These are phyloP conservation scores for Upupa epops DNA, from an alignment of 2,113 vertebrate genomes.

Conservation along the genomic window DNA sequence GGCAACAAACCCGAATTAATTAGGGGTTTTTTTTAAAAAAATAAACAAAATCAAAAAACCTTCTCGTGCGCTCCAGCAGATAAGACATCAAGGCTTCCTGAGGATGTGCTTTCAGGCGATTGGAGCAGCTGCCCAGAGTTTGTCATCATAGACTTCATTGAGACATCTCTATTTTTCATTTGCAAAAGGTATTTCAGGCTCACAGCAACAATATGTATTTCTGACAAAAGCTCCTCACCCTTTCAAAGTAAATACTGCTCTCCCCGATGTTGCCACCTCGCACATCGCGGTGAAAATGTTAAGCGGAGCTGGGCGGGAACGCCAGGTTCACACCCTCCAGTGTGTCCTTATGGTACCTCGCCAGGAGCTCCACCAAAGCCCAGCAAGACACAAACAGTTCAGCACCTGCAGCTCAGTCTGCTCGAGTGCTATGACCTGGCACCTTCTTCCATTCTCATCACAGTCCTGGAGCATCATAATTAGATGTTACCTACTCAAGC, in stretches of 20 bases:
- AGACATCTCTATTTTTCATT: slow-evolving; percentile 76
- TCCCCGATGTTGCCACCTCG: neutral
- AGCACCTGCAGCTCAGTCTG: neutral
- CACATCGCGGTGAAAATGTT: accelerated
- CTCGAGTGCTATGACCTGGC: accelerated
- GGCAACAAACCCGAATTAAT: neutral
- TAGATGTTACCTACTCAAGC: accelerated
- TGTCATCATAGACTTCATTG: slow-evolving; percentile 72
- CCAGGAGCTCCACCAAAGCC: accelerated
- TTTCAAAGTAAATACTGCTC: slow-evolving; percentile 76
- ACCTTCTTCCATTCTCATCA: accelerated
- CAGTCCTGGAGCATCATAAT: neutral
- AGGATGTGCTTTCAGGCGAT: slow-evolving; percentile 67
- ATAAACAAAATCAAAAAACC: too few species aligned
- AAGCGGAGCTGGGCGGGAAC: neutral
- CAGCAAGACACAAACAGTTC: accelerated
- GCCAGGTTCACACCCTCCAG: accelerated
- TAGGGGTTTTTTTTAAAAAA: too few species aligned
- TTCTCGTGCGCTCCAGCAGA: slow-evolving; percentile 46
- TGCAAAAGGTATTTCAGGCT: slow-evolving; percentile 76
- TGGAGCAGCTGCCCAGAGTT: slow-evolving; percentile 49
- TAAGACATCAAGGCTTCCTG: slow-evolving; percentile 72
- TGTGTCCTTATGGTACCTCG: neutral
- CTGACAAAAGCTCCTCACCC: slow-evolving; percentile 67
- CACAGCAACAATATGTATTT: slow-evolving; percentile 71